Percentiles rank a stretch among this genome's conserved stretches.
Evolutionary conservation across 2,797 vertebrate species (phyloP).

Genomic region (Poeciliopsis turneri): DNA sequence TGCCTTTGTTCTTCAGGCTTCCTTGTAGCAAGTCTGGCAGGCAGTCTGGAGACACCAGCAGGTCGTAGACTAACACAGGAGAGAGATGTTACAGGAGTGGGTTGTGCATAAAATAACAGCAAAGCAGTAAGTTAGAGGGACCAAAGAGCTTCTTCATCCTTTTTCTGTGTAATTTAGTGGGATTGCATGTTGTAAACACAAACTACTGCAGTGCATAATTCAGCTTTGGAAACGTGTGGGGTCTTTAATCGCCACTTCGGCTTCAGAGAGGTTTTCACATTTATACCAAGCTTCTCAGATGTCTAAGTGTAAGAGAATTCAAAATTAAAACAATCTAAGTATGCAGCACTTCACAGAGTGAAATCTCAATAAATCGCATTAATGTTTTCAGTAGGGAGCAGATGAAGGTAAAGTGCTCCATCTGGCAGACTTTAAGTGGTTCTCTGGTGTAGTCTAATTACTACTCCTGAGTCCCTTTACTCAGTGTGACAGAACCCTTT

Average conservation of each 20-base stretch:
- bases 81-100: conserved; percentile 25
- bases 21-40: conserved; percentile 86
- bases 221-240: background rate
- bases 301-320: background rate
- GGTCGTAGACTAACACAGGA: conserved; percentile 88
- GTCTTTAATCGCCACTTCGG: background rate
- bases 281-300: background rate
- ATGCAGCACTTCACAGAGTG: background rate
- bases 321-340: background rate
- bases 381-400: background rate
- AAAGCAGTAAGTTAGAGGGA: background rate
- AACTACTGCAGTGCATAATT: background rate
- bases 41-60: conserved; percentile 89
- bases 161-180: background rate
- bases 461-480: conserved; percentile 60
- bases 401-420: conserved; percentile 9
- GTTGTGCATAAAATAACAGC: background rate
- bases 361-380: background rate
- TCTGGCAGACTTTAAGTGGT: conserved; percentile 5
- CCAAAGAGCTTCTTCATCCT: background rate
- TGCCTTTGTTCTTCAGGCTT: conserved; percentile 82
- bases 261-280: background rate
- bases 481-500: conserved; percentile 42
- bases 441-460: conserved; percentile 12
- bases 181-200: background rate